A percentile compares a stretch with the other conserved stretches of the same genome.
Evolutionary conservation across 2,797 vertebrate genomes (phyloP).

Genomic region (Myotis planiceps): DNA sequence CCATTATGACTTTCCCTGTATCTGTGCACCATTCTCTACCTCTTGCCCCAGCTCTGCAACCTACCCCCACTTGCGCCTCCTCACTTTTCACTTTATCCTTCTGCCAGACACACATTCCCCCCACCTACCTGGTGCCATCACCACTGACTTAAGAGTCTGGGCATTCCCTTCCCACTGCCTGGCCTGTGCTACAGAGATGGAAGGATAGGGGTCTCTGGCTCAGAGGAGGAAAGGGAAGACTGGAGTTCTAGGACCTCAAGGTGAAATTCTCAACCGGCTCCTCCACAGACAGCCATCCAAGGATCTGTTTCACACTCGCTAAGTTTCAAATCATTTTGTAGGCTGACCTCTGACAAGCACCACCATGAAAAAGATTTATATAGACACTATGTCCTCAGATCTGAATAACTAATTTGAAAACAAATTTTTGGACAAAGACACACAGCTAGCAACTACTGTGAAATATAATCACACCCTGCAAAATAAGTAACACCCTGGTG

Average conservation of each 20-base stretch:
- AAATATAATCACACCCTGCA: neutral
- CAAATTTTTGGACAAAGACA: neutral
- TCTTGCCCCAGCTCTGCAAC: neutral
- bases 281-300: neutral
- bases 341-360: neutral
- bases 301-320: neutral
- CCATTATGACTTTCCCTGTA: rapidly evolving
- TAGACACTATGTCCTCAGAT: neutral
- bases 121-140: neutral
- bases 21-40: neutral
- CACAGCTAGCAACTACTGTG: neutral
- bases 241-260: too few relatives aligned
- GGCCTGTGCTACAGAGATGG: neutral
- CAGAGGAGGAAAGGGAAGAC: neutral
- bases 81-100: neutral
- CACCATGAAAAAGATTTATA: neutral
- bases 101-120: neutral
- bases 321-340: neutral
- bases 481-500: neutral
- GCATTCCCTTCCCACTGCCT: rapidly evolving
- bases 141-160: neutral
- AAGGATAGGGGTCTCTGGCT: neutral
- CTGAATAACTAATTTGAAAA: neutral
- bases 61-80: rapidly evolving
- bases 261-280: neutral